A percentile compares a stretch with the other conserved stretches of the same genome.
phyloP scores from a whole-genome alignment of 2,113 vertebrate genomes.

The Plecturocebus donacophilus region DNA sequence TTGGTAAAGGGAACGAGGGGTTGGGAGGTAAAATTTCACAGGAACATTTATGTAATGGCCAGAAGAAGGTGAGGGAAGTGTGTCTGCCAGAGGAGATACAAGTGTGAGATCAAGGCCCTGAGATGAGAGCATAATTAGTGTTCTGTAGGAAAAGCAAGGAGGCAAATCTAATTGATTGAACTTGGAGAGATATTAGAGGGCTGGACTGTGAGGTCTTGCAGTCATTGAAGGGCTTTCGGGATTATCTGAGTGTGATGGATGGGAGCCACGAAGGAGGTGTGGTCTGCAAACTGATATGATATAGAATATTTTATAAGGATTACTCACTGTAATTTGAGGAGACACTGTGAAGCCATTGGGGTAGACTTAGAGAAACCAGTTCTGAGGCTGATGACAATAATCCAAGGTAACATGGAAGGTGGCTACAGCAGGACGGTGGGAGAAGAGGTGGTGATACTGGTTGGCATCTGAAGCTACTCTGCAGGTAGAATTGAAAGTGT shows the following conservation, averaged over 20 bases:
- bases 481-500: not conserved
- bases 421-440: not conserved
- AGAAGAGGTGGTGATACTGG: not conserved
- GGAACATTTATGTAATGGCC: not conserved
- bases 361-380: not conserved
- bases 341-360: too few species aligned
- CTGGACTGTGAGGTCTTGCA: not conserved
- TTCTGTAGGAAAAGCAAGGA: not conserved
- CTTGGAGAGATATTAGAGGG: not conserved
- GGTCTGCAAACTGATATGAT: not conserved
- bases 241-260: not conserved
- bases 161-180: not conserved
- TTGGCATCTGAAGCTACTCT: not conserved
- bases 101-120: not conserved
- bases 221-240: not conserved
- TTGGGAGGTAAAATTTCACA: not conserved
- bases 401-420: not conserved
- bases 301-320: not conserved
- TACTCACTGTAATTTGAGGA: not conserved
- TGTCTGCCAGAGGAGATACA: not conserved
- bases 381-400: not conserved
- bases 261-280: rapidly evolving
- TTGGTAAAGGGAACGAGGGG: not conserved
- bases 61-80: not conserved
- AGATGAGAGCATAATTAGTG: too few species aligned